These are phyloP conservation scores for Hucho hucho DNA, from an alignment of 2,113 vertebrate species.

Conservation along the genomic window DNA sequence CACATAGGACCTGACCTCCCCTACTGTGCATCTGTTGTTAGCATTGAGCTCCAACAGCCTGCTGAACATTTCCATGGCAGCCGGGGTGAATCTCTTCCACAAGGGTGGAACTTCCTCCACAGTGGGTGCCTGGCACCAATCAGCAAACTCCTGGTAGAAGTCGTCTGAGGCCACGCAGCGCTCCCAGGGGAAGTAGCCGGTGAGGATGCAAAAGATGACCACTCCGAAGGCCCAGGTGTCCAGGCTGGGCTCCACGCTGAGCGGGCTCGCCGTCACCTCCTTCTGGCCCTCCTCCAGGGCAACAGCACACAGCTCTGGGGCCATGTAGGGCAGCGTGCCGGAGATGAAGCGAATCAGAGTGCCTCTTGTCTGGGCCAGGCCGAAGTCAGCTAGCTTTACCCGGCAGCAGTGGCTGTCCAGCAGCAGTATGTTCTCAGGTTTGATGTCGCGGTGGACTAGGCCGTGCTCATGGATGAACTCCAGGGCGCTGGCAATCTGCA, in stretches of 20 bases:
- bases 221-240: slow-evolving; percentile 92
- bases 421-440: slow-evolving; percentile 91
- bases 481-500: slow-evolving; percentile 85
- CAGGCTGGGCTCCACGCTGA: slow-evolving; percentile 84
- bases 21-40: slow-evolving; percentile 66
- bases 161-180: slow-evolving; percentile 77
- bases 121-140: slow-evolving; percentile 67
- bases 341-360: slow-evolving; percentile 85
- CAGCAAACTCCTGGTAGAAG: slow-evolving; percentile 89
- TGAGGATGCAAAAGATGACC: slow-evolving; percentile 91
- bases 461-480: slow-evolving; percentile 87
- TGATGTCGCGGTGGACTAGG: slow-evolving; percentile 90
- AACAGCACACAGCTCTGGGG: slow-evolving; percentile 83
- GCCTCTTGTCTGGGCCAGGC: slow-evolving; percentile 86
- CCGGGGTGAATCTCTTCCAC: slow-evolving; percentile 80
- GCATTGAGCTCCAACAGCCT: slow-evolving; percentile 81
- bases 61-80: slow-evolving; percentile 80
- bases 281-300: slow-evolving; percentile 64
- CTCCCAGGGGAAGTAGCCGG: slow-evolving; percentile 94
- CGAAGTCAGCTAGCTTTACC: slow-evolving; percentile 90
- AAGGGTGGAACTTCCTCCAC: slow-evolving; percentile 75
- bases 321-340: slow-evolving; percentile 87
- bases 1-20: slow-evolving; percentile 69
- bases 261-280: slow-evolving; percentile 62
- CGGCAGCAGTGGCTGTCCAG: slow-evolving; percentile 78